Conservation (phyloP, 2,888 invertebrate species). For the Nomada hirtipes region DNA sequence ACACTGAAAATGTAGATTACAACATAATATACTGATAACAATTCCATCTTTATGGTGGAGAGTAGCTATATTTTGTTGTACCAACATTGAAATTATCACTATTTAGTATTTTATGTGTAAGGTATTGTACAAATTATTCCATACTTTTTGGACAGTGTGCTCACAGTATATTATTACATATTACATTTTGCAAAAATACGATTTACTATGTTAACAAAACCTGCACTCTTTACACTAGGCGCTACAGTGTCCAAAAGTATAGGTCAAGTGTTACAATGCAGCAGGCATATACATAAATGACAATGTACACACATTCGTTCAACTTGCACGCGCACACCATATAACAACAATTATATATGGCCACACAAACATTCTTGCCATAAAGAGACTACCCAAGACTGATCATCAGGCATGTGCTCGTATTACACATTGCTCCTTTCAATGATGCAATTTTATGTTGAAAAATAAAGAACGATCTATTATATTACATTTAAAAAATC, state of each 20-base stretch:
- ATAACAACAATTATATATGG: constrained; percentile 67
- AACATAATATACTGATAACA: constrained; percentile 82
- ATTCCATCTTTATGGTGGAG: constrained; percentile 78
- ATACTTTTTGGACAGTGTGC: constrained; percentile 82
- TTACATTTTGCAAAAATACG: constrained; percentile 80
- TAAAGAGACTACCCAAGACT: constrained; percentile 67
- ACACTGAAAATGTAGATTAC: constrained; percentile 82
- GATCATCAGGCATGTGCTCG: constrained; percentile 75
- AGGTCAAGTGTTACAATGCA: constrained; percentile 80
- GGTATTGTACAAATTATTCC: constrained; percentile 82
- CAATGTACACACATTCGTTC: constrained; percentile 71
- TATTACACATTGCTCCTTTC: constrained; percentile 71
- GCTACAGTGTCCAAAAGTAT: constrained; percentile 82
- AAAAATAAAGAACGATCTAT: constrained; percentile 82
- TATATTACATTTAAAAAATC: constrained; percentile 79
- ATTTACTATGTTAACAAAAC: constrained; percentile 77
- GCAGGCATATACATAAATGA: constrained; percentile 73
- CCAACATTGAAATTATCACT: constrained; percentile 81
- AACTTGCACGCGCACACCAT: constrained; percentile 62
- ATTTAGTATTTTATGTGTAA: constrained; percentile 76
- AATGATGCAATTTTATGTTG: constrained; percentile 71
- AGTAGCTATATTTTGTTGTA: constrained; percentile 81
- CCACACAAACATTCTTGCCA: constrained; percentile 61
- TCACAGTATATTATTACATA: constrained; percentile 70
- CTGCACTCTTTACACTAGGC: constrained; percentile 73